Evolutionary conservation across 1,140 invertebrate species (phyloP).

Genomic region (Phocides pigmalion): DNA sequence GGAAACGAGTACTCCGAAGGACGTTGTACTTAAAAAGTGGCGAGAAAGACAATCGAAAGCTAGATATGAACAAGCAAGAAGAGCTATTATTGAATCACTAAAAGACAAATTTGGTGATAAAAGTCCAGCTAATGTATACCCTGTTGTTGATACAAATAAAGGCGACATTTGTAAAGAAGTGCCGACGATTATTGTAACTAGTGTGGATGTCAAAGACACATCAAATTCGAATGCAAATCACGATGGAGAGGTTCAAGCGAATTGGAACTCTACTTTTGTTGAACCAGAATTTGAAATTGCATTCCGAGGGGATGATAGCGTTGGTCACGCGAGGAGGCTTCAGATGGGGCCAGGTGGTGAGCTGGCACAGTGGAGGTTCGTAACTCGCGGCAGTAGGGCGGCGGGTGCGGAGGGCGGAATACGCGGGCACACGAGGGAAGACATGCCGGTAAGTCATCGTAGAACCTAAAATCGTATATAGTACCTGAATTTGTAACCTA

Average conservation of each 20-base stretch:
- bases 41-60: conserved; percentile 63
- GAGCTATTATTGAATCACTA: conserved; percentile 72
- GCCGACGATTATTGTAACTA: conserved; percentile 58
- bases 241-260: conserved; percentile 36
- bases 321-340: conserved; percentile 72
- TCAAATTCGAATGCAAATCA: conserved; percentile 75
- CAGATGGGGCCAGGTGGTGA: conserved; percentile 75
- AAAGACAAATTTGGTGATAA: conserved; percentile 66
- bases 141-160: conserved; percentile 50
- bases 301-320: conserved; percentile 47
- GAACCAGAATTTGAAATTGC: conserved; percentile 48
- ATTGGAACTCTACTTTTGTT: conserved; percentile 43
- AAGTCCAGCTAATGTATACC: conserved; percentile 40
- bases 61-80: conserved; percentile 65
- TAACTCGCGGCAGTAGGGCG: conserved; percentile 67
- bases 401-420: conserved; percentile 64
- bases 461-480: conserved; percentile 1
- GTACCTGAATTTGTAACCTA: not conserved
- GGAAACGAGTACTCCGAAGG: conserved; percentile 41
- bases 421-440: conserved; percentile 57
- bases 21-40: conserved; percentile 67
- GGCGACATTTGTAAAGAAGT: conserved; percentile 55
- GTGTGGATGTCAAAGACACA: conserved; percentile 75
- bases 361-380: conserved; percentile 73
- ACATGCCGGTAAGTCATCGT: conserved; percentile 70